Base-by-base conservation (phyloP, 2,113 vertebrate species). In the Recurvirostra avosetta region DNA sequence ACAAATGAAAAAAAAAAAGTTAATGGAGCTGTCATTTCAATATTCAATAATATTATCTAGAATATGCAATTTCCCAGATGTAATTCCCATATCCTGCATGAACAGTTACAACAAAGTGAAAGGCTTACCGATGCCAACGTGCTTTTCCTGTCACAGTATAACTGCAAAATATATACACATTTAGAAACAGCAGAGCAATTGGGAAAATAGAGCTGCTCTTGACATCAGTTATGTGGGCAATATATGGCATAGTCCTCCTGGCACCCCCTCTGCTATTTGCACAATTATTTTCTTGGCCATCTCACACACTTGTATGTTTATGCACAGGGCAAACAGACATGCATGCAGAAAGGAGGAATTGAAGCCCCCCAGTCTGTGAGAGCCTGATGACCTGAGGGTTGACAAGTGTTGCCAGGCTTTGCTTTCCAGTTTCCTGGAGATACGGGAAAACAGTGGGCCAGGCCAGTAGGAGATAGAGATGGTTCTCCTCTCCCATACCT, bases 321-420 rank as follows among this genome's bases (percentile, higher is more conserved):
- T 47, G 19, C 40, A n/a, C 0, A 0, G 62, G 23, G 15, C 2
- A 12, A 88, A 50, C 7, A 27, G 49, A 11, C 2, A 0, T 30
- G 32, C 3, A 1, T 58, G 43, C 49, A 65, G 77, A 74, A 22
- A 36, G 15, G 36, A 82, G 23, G 38, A 79, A 62, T n/a, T 5
- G 5, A 89, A 91, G 29, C 5, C n/a, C 10, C 15, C 52, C 16
- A 11, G 22, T 30, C 12, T 68, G 36, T 27, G 17, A 59, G 9
- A 86, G 11, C 23, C 68, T 49, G 45, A 49, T 1, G 2, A n/a
- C 32, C 75, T 77, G 15, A 70, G 32, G 25, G n/a, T 49, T 84
- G 47, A 41, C 55, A 50, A 27, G 14, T 23, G 40, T 68, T 92
- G 30, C 47, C 25, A 70, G 29, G 11, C 29, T 94, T 79, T 88